These are phyloP conservation scores for Rhagoletis zephyria DNA, from an alignment of 1,140 invertebrate genomes.

Conservation along the genomic window DNA sequence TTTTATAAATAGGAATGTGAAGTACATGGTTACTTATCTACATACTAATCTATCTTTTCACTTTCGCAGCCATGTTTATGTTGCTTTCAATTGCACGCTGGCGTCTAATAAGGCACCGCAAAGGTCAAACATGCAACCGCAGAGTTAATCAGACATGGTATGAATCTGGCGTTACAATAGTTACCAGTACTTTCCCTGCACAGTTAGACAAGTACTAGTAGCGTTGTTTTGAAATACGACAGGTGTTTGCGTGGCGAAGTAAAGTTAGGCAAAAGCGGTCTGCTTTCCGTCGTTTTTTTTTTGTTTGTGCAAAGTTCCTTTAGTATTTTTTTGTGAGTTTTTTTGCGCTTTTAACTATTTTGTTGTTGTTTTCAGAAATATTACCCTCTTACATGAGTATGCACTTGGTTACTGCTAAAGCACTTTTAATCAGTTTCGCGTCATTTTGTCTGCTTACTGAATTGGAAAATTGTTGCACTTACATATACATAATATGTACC, in stretches of 20 bases:
- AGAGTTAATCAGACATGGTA: neutral
- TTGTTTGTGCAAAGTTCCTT: neutral
- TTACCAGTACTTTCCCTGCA: neutral
- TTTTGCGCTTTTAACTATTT: neutral
- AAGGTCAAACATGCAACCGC: conserved; percentile 35
- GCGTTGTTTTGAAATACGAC: conserved; percentile 4
- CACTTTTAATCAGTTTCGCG: conserved; percentile 4
- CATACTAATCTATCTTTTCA: neutral
- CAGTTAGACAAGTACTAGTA: neutral
- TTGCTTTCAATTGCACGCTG: conserved; percentile 32
- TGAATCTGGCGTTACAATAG: conserved; percentile 1
- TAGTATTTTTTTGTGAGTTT: neutral
- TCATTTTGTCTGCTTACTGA: neutral
- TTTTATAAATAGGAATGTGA: too few species aligned
- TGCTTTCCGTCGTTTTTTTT: neutral
- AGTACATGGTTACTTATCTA: neutral
- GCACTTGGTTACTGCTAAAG: neutral
- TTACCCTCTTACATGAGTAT: neutral
- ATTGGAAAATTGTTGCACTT: neutral
- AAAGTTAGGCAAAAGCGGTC: neutral
- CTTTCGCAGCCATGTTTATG: conserved; percentile 15
- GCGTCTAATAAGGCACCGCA: conserved; percentile 16
- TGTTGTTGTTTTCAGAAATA: neutral
- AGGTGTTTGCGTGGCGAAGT: neutral
- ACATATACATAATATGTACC: neutral